Percentiles rank a stretch among this genome's conserved stretches.
These are phyloP conservation scores for Plutella xylostella DNA, from an alignment of 2,888 invertebrate genomes.

Conservation along the genomic window DNA sequence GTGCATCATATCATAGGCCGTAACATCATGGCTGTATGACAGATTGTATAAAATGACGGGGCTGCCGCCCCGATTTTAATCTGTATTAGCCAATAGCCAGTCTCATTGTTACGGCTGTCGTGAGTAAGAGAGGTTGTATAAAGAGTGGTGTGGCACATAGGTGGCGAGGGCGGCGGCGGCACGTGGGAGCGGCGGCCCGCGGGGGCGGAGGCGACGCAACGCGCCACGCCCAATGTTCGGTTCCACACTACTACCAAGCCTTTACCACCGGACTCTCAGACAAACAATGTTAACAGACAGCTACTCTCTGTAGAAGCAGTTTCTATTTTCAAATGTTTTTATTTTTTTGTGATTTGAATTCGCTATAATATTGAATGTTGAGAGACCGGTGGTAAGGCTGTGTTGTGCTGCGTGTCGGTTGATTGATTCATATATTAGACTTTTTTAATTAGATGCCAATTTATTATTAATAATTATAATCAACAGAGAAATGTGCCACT, in stretches of 20 bases:
- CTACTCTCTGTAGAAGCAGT: slow-evolving; percentile 33
- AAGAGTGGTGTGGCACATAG: slow-evolving; percentile 4
- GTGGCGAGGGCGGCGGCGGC: slow-evolving; percentile 61
- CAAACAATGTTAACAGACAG: slow-evolving; percentile 46
- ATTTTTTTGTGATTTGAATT: slow-evolving; percentile 57
- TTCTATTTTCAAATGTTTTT: slow-evolving; percentile 54
- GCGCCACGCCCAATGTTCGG: slow-evolving; percentile 68
- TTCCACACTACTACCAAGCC: no score
- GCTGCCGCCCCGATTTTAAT: no score
- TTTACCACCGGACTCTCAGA: slow-evolving; percentile 45
- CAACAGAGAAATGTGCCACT: slow-evolving; percentile 60
- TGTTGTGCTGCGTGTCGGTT: slow-evolving; percentile 68
- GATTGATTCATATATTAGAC: slow-evolving; percentile 47
- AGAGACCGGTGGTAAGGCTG: no score
- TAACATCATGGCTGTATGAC: no score
- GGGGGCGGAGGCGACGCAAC: slow-evolving; percentile 58
- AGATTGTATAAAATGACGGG: no score
- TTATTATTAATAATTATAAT: slow-evolving; percentile 2
- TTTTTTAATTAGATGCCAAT: slow-evolving; percentile 53
- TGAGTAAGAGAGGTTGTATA: no score
- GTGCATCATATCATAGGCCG: no score
- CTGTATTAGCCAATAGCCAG: no score
- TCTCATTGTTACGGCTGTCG: no score
- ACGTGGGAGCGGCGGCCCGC: slow-evolving; percentile 25
- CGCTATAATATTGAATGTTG: slow-evolving; percentile 54